Percentiles rank a stretch among this genome's conserved stretches.
Conservation (phyloP, 2,888 invertebrate species). For the Temnothorax unifasciatus region DNA sequence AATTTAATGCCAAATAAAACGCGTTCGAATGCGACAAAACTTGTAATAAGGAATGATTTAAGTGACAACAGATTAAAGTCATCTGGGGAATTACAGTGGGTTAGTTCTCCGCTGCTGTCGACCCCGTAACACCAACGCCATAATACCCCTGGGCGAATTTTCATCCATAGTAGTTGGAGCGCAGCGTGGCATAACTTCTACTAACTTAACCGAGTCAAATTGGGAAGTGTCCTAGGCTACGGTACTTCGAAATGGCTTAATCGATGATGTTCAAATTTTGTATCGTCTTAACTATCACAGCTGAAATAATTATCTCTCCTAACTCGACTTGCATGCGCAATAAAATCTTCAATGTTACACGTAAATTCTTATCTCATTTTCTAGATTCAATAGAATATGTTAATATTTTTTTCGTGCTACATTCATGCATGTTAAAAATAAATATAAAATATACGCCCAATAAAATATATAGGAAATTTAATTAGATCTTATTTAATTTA, state of each 20-base stretch:
- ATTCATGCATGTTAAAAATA: background rate
- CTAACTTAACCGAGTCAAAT: conserved; percentile 44
- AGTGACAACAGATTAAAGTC: conserved; percentile 54
- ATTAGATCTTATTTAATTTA: background rate
- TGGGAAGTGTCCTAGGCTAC: conserved; percentile 37
- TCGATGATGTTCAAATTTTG: conserved; percentile 35
- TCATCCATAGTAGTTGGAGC: conserved; percentile 53
- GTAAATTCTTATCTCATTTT: background rate
- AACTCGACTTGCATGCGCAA: background rate
- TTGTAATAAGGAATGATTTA: conserved; percentile 48
- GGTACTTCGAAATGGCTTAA: conserved; percentile 37
- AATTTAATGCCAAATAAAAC: conserved; percentile 15
- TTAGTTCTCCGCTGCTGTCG: conserved; percentile 47
- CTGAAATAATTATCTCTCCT: conserved; percentile 9
- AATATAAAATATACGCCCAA: background rate
- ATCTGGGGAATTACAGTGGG: conserved; percentile 48
- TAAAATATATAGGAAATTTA: background rate
- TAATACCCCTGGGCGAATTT: conserved; percentile 54
- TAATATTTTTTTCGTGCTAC: background rate
- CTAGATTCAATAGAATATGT: background rate
- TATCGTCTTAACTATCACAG: conserved; percentile 3
- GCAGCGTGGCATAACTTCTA: conserved; percentile 44
- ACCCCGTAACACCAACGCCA: conserved; percentile 48
- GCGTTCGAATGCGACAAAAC: conserved; percentile 11
- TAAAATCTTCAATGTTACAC: background rate